phyloP scores from a whole-genome alignment of 2,888 invertebrate genomes.

The Limnephilus auricula region DNA sequence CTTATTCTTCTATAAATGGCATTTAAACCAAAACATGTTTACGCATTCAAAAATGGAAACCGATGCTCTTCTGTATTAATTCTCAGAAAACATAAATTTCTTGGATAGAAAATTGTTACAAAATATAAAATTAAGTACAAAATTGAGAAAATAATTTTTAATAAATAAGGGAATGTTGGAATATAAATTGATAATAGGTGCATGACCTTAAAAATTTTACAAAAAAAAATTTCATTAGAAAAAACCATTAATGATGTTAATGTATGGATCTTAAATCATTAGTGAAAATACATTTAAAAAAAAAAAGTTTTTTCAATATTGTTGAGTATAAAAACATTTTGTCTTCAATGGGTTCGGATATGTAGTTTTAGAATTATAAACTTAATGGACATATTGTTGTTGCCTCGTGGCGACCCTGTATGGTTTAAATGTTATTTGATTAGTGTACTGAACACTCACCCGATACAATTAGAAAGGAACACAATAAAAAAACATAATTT shows the following conservation, averaged over 20 bases:
- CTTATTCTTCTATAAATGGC: neutral
- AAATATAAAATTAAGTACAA: slow-evolving; percentile 32
- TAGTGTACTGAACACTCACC: too few relatives aligned
- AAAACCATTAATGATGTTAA: neutral
- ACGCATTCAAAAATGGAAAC: neutral
- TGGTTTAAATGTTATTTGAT: slow-evolving; percentile 7
- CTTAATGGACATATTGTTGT: slow-evolving; percentile 35
- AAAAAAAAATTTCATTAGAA: neutral
- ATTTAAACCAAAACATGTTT: neutral
- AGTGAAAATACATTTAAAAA: neutral
- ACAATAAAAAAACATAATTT: neutral
- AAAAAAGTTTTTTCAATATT: neutral
- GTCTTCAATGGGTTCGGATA: neutral
- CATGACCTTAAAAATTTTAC: neutral
- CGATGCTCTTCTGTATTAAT: neutral
- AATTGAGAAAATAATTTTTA: slow-evolving; percentile 3
- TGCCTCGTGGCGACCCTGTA: slow-evolving; percentile 47
- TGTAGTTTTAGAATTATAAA: slow-evolving; percentile 28
- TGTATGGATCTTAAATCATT: neutral
- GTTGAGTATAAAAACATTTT: neutral
- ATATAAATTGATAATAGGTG: neutral
- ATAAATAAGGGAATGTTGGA: slow-evolving; percentile 24
- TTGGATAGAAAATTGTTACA: neutral
- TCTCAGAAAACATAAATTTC: neutral
- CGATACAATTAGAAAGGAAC: neutral